A percentile compares a stretch with the other conserved stretches of the same genome.
These are phyloP conservation scores for Mergus octosetaceus DNA, from an alignment of 2,797 vertebrate genomes.

Conservation along the genomic window DNA sequence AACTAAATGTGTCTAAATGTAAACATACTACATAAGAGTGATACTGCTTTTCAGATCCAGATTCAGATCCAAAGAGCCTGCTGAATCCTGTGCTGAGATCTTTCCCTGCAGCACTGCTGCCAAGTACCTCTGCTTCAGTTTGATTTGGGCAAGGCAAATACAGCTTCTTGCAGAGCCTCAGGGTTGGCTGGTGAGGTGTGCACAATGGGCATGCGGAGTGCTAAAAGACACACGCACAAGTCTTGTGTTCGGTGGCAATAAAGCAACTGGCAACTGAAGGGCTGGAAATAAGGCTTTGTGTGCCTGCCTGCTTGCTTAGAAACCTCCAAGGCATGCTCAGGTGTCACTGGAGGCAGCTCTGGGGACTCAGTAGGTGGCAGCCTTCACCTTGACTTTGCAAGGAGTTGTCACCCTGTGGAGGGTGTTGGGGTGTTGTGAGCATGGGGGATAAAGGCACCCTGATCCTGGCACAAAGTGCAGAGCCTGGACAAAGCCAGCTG, in stretches of 20 bases:
- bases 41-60: not conserved
- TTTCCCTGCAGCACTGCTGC: not conserved
- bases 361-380: conserved; percentile 62
- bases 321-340: not conserved
- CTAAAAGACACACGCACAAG: not conserved
- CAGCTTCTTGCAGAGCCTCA: no score
- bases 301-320: not conserved
- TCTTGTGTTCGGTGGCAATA: not conserved
- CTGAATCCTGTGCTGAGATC: not conserved
- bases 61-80: not conserved
- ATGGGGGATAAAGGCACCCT: not conserved
- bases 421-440: not conserved
- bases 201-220: not conserved
- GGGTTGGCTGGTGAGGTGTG: not conserved
- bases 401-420: not conserved
- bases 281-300: not conserved
- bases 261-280: not conserved
- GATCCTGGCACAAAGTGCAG: not conserved
- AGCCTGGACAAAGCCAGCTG: not conserved
- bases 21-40: not conserved
- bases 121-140: not conserved
- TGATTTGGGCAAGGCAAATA: not conserved
- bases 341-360: not conserved
- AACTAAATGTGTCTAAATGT: accelerated
- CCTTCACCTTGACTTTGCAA: conserved; percentile 33